A percentile compares a stretch with the other conserved stretches of the same genome.
These are phyloP conservation scores for Psettodes erumei DNA, from an alignment of 2,113 vertebrate species.

Conservation along the genomic window DNA sequence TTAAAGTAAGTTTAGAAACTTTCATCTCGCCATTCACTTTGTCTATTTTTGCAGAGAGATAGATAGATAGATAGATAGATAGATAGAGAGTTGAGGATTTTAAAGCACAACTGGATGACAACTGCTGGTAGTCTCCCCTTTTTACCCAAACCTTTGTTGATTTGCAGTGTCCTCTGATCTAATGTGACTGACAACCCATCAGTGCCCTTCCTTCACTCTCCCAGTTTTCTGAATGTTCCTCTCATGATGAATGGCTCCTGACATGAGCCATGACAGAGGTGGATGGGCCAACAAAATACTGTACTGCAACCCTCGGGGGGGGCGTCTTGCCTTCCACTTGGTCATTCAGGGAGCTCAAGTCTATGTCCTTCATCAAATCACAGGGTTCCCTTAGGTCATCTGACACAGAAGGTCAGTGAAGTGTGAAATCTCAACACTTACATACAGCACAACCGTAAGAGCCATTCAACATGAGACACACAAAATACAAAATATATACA, in stretches of 20 bases:
- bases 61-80: constrained; percentile 12
- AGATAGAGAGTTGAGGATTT: neutral
- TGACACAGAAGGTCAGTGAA: constrained; percentile 61
- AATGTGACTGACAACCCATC: constrained; percentile 31
- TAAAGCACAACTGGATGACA: constrained; percentile 13
- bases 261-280: constrained; percentile 6
- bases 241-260: constrained; percentile 28
- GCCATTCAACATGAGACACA: constrained; percentile 18
- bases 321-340: constrained; percentile 8
- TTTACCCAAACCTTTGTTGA: constrained; percentile 13
- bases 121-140: constrained; percentile 35
- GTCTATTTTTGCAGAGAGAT: neutral
- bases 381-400: constrained; percentile 21
- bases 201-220: neutral
- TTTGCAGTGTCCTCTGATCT: constrained; percentile 34
- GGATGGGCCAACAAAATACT: constrained; percentile 9
- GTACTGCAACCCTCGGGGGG: neutral
- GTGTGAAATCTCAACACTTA: constrained; percentile 55
- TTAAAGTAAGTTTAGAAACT: neutral
- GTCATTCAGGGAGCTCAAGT: constrained; percentile 31
- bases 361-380: constrained; percentile 16
- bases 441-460: constrained; percentile 40
- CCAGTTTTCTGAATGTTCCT: constrained; percentile 1
- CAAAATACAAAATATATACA: constrained; percentile 37
- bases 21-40: neutral